Percentiles rank a stretch among this genome's conserved stretches.
Evolutionary conservation across 2,113 vertebrate species (phyloP).

Genomic region (Pseudopipra pipra): DNA sequence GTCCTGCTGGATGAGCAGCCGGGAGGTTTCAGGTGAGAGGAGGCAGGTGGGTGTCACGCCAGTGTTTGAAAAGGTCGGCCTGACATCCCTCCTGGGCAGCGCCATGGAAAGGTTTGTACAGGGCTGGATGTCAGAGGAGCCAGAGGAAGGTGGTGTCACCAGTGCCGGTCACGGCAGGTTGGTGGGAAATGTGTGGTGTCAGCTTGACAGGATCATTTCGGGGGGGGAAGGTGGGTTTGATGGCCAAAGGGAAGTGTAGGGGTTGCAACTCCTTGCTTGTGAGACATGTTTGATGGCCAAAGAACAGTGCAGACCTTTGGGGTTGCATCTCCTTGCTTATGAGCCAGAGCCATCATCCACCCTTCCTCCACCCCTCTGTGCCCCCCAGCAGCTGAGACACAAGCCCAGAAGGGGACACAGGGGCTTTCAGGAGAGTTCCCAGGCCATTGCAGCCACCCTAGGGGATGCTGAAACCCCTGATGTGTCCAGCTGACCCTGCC

Average conservation of each 20-base stretch:
- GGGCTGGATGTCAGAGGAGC: neutral
- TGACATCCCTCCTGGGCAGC: neutral
- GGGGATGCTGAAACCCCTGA: neutral
- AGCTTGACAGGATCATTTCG: neutral
- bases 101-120: accelerated
- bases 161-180: accelerated
- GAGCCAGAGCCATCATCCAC: neutral
- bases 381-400: neutral
- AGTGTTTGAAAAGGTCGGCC: neutral
- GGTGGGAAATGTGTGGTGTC: neutral
- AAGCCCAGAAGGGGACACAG: neutral
- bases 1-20: neutral
- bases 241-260: neutral
- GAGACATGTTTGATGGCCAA: neutral
- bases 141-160: neutral
- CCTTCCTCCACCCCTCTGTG: accelerated
- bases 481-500: neutral
- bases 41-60: neutral
- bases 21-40: neutral
- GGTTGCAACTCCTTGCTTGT: neutral
- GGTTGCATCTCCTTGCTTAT: neutral
- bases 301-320: neutral
- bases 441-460: neutral
- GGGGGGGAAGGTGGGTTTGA: neutral
- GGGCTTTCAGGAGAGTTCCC: neutral